Conservation (phyloP, 2,888 invertebrate genomes). For the Spatulosminthurus flaviceps region DNA sequence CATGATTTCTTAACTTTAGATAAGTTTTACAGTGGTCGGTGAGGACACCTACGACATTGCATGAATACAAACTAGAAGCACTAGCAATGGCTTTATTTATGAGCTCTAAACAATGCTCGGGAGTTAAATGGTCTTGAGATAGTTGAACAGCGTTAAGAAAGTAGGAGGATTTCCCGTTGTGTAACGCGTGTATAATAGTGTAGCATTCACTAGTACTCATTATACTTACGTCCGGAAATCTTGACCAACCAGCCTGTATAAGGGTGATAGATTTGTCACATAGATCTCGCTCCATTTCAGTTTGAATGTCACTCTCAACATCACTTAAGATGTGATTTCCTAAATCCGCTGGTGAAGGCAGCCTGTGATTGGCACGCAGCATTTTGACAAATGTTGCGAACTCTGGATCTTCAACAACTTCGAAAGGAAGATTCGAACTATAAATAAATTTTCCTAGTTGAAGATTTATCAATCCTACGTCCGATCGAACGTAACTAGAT, state of each 20-base stretch:
- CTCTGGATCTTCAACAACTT: constrained; percentile 45
- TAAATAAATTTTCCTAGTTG: constrained; percentile 40
- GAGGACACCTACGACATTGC: constrained; percentile 15
- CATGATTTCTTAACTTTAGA: neutral
- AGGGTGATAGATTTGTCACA: constrained; percentile 38
- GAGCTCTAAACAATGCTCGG: neutral
- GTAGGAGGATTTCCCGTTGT: constrained; percentile 26
- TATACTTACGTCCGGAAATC: neutral
- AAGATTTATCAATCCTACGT: neutral
- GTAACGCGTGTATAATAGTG: constrained; percentile 19
- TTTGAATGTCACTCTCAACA: constrained; percentile 37
- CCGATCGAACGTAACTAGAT: neutral
- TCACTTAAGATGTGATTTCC: constrained; percentile 32
- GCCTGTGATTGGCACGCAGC: constrained; percentile 26
- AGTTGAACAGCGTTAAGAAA: constrained; percentile 12
- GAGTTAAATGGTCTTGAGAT: neutral
- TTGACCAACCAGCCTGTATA: constrained; percentile 52
- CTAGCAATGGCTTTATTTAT: neutral
- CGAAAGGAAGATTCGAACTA: constrained; percentile 47
- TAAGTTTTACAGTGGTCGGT: constrained; percentile 8
- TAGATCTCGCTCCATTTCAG: neutral
- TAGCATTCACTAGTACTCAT: neutral
- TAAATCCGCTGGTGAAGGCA: constrained; percentile 36
- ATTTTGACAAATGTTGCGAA: constrained; percentile 37
- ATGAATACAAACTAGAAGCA: constrained; percentile 1